Base-by-base conservation (phyloP, 2,888 invertebrate species). In the Chloroclystis v-ata region DNA sequence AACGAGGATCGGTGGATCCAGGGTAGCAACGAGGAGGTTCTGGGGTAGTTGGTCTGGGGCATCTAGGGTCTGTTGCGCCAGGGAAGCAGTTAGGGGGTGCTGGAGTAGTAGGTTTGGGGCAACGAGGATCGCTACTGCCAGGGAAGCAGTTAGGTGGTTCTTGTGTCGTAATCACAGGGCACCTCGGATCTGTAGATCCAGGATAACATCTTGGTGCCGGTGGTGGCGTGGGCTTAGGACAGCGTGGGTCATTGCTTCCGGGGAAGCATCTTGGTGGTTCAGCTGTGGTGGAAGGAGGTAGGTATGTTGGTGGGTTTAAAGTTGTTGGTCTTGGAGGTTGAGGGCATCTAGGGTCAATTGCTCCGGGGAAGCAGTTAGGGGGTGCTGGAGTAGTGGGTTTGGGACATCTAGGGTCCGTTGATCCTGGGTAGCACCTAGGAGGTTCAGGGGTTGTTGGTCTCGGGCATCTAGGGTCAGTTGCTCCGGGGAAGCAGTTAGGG, bases 101-200 rank as follows among this genome's bases (percentile, higher is more conserved):
- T 1, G 59, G 58, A 0, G 62, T 61, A 5, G 64, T 65, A 0
- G 72, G 62, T 32, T 38, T 49, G 7, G 59, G 66, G 10, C 74
- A 69, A 4, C 62, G 24, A 1, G 59, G 44, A 13, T 63, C 60
- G 13, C 51, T 59, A 8, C 67, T 65, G 0, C 78, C 76, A 1
- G 78, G 75, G 45, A 65, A 75, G 37, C 76, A 77, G 2, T 53
- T 57, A 6, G 69, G 60, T 1, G 74, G 64, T 54, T 69, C 33
- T 11, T 50, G 41, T 25, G 46, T 46, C 6, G 59, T 42, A 64
- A 65, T 67, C 29, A 55, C 56, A 0, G 76, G 71, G 28, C 75
- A 72, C 1, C 69, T 57, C 0, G 69, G 67, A 37, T 75, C 72
- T 55, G 4, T 62, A 62, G 0, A n/a, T n/a, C 76, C 73, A 0